phyloP scores from a whole-genome alignment of 35 echinoderm and acorn worm species.

The Stichopus chloronotus region DNA sequence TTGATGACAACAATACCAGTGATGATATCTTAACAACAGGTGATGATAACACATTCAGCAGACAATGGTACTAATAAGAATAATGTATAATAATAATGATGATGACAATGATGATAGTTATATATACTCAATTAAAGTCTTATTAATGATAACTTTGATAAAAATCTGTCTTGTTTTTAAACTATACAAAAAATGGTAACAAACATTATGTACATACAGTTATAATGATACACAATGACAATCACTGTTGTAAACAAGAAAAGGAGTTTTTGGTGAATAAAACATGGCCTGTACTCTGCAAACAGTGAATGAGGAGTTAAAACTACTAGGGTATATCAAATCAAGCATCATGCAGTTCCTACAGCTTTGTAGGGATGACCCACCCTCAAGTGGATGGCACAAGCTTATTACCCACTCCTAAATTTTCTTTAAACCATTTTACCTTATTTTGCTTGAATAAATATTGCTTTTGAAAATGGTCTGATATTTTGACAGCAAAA shows the following conservation, averaged over 20 bases:
- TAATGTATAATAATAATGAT: not conserved
- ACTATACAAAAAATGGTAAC: not conserved
- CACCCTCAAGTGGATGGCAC: too few species aligned
- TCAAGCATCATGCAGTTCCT: too few species aligned
- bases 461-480: too few species aligned
- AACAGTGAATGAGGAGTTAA: too few species aligned
- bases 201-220: not conserved
- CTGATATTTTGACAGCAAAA: too few species aligned
- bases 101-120: not conserved
- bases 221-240: not conserved
- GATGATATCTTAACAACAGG: not conserved
- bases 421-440: too few species aligned
- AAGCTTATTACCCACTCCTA: too few species aligned
- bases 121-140: not conserved
- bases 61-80: not conserved
- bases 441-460: too few species aligned
- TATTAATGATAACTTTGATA: not conserved
- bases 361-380: too few species aligned
- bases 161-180: not conserved
- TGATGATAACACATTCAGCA: not conserved
- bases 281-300: too few species aligned
- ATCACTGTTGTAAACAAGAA: not conserved
- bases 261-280: too few species aligned
- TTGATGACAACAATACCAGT: not conserved
- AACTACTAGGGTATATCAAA: too few species aligned